phyloP scores from a whole-genome alignment of 2,113 vertebrate species.

The Chaenogobius annularis region DNA sequence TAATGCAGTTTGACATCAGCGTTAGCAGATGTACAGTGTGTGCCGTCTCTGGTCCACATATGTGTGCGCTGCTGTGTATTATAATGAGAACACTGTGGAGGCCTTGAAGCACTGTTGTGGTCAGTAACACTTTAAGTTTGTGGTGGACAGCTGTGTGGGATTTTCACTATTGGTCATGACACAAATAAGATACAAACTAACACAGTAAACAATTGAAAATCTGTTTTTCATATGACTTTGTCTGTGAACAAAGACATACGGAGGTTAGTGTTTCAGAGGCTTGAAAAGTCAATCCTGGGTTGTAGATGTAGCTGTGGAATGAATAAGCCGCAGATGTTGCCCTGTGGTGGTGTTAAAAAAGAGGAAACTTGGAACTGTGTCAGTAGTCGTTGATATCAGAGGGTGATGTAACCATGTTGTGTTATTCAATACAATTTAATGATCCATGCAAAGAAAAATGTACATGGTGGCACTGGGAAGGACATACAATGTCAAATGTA shows the following conservation, averaged over 20 bases:
- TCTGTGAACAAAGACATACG: background rate
- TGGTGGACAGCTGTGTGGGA: slow-evolving; percentile 48
- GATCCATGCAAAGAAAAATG: too few species aligned
- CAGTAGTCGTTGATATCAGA: background rate
- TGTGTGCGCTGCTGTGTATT: slow-evolving; percentile 48
- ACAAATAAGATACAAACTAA: background rate
- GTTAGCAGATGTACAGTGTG: slow-evolving; percentile 24
- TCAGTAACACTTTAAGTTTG: slow-evolving; percentile 41
- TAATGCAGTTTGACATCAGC: slow-evolving; percentile 23
- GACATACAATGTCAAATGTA: too few species aligned
- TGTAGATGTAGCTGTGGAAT: background rate
- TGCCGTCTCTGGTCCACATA: slow-evolving; percentile 23
- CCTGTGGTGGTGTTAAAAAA: background rate
- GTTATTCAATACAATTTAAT: background rate
- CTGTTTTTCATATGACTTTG: background rate
- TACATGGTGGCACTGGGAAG: too few species aligned
- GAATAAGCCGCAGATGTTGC: background rate
- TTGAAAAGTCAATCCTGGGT: background rate
- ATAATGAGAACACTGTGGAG: slow-evolving; percentile 62
- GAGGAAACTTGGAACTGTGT: background rate
- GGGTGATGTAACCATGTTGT: background rate
- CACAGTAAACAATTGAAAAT: background rate
- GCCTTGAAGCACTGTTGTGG: slow-evolving; percentile 55
- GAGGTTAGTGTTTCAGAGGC: background rate
- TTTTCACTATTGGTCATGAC: slow-evolving; percentile 31